Percentiles rank a stretch among this genome's conserved stretches.
phyloP scores from a whole-genome alignment of 2,888 invertebrate genomes.

The Parnassius smintheus region DNA sequence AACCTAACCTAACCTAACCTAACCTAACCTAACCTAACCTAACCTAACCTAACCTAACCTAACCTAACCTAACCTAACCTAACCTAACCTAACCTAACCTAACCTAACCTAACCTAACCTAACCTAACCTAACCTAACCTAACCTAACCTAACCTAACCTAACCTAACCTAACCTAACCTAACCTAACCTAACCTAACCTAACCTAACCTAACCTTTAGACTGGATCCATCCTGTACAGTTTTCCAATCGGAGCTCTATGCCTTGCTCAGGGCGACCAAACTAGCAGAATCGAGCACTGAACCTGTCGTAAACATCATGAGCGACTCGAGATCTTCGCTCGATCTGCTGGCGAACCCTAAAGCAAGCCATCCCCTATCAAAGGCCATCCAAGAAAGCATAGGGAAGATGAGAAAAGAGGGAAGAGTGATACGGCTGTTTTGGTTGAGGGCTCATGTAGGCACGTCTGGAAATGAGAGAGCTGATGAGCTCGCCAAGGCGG shows the following conservation, averaged over 20 bases:
- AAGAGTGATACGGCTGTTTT: no score
- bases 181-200: conserved; percentile 30
- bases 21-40: conserved; percentile 32
- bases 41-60: conserved; percentile 24
- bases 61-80: conserved; percentile 30
- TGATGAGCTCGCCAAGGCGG: no score
- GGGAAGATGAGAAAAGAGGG: no score
- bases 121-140: conserved; percentile 19
- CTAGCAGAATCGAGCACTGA: no score
- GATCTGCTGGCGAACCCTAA: no score
- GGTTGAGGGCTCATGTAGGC: no score
- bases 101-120: conserved; percentile 31
- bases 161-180: conserved; percentile 31
- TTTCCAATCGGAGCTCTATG: conserved; percentile 22
- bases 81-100: conserved; percentile 31
- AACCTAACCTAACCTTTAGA: conserved; percentile 3
- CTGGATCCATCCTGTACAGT: no score
- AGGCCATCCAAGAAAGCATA: no score
- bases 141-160: conserved; percentile 29
- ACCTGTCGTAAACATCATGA: conserved; percentile 34
- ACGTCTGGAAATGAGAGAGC: no score
- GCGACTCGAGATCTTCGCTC: no score
- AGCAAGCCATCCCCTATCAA: no score
- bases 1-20: conserved; percentile 31
- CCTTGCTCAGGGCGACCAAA: no score